Conservation (phyloP, 2,113 vertebrate genomes). For the Tychaedon coryphoeus region DNA sequence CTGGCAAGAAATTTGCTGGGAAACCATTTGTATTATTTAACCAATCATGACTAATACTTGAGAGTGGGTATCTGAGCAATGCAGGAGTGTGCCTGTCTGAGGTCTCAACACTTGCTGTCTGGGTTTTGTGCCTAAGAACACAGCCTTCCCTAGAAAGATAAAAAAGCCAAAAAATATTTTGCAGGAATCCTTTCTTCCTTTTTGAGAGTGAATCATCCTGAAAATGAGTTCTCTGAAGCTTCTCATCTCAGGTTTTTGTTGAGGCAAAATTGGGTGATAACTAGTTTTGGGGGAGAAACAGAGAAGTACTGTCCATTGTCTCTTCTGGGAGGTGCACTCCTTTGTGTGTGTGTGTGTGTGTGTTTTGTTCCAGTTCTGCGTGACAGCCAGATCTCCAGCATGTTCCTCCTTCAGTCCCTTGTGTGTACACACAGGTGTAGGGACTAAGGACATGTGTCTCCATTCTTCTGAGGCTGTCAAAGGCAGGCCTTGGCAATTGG, state of each 20-base stretch:
- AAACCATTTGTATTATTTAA: constrained; percentile 29
- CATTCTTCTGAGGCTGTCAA: not conserved
- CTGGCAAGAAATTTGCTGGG: constrained; percentile 17
- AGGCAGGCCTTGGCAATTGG: not conserved
- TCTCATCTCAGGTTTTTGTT: not conserved
- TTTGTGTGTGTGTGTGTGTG: not conserved
- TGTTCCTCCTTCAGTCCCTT: not conserved
- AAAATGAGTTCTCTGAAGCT: not conserved
- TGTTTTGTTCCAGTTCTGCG: not conserved
- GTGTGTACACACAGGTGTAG: not conserved
- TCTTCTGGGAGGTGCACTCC: not conserved
- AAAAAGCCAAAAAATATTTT: not conserved
- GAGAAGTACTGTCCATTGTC: not conserved
- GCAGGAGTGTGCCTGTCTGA: not conserved
- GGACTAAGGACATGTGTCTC: not conserved
- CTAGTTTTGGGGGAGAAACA: not conserved
- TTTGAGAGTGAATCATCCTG: not conserved
- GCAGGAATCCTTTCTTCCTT: not conserved
- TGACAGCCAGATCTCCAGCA: not conserved
- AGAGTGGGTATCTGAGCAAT: not conserved
- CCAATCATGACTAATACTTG: not conserved
- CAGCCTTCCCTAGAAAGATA: not conserved
- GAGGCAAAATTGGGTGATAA: not conserved
- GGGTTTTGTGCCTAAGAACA: not conserved
- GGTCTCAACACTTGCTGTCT: not conserved